phyloP scores from a whole-genome alignment of 2,113 vertebrate species.

The Oncorhynchus masou region DNA sequence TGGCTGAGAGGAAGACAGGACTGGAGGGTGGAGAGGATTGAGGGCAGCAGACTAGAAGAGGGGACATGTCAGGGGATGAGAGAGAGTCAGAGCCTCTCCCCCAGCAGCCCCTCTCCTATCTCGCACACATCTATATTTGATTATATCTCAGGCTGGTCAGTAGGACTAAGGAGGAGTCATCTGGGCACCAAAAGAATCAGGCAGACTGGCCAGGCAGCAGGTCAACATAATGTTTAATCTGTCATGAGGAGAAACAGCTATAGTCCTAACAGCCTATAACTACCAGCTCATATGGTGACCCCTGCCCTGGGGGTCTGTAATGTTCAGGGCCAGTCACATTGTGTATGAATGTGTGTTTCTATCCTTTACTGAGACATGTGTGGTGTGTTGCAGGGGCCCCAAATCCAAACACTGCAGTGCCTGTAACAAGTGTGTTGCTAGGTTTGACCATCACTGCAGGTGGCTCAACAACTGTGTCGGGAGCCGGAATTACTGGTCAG shows the following conservation, averaged over 20 bases:
- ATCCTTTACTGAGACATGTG: neutral
- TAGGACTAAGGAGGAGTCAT: too few species aligned
- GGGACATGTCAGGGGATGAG: neutral
- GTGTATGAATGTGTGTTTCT: neutral
- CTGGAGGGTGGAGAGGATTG: neutral
- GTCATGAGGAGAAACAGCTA: too few species aligned
- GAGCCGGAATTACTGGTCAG: constrained; percentile 93
- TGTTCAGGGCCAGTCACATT: too few species aligned
- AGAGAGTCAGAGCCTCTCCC: neutral
- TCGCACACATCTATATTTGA: too few species aligned
- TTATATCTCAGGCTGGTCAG: too few species aligned
- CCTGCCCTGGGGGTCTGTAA: too few species aligned
- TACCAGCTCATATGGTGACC: too few species aligned
- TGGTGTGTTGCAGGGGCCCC: constrained; percentile 76
- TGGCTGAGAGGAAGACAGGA: too few species aligned
- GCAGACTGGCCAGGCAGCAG: too few species aligned
- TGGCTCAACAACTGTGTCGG: constrained; percentile 99
- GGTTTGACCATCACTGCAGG: constrained; percentile 97
- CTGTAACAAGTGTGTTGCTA: constrained; percentile 95
- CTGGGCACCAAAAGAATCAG: too few species aligned
- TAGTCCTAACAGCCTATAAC: too few species aligned
- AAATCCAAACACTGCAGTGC: constrained; percentile 95
- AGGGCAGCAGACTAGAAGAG: neutral
- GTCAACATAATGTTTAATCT: too few species aligned
- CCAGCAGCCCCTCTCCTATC: neutral